Percentiles rank a stretch among this genome's conserved stretches.
These are phyloP conservation scores for Penaeus monodon DNA, from an alignment of 2,888 invertebrate species.

Conservation along the genomic window DNA sequence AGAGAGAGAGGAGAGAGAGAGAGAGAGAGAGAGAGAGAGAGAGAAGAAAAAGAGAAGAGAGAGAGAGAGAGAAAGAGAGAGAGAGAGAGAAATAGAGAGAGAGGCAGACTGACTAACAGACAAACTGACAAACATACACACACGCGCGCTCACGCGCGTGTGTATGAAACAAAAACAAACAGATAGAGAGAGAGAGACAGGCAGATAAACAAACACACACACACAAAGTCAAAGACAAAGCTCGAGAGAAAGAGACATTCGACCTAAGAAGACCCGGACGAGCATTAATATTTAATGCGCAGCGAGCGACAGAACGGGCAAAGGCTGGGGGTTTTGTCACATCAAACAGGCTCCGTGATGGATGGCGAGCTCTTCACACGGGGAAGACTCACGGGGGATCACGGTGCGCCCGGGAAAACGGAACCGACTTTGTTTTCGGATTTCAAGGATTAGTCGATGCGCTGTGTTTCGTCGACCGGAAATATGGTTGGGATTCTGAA, in stretches of 20 bases:
- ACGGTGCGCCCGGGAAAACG: too few relatives aligned
- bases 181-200: background rate
- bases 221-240: background rate
- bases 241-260: background rate
- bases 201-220: background rate
- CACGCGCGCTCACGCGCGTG: too few relatives aligned
- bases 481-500: background rate
- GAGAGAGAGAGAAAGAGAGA: background rate
- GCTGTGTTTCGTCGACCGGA: background rate
- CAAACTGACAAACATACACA: background rate
- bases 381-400: too few relatives aligned
- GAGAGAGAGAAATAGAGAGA: constrained; percentile 1
- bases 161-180: background rate
- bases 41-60: background rate
- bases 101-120: background rate
- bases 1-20: too few relatives aligned
- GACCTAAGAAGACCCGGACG: background rate
- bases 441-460: too few relatives aligned
- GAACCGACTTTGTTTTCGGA: too few relatives aligned
- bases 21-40: too few relatives aligned
- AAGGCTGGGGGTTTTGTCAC: background rate
- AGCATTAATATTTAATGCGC: background rate
- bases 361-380: too few relatives aligned
- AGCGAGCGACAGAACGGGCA: background rate
- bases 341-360: too few relatives aligned